These are phyloP conservation scores for Antennarius striatus DNA, from an alignment of 2,113 vertebrate genomes.

Conservation along the genomic window DNA sequence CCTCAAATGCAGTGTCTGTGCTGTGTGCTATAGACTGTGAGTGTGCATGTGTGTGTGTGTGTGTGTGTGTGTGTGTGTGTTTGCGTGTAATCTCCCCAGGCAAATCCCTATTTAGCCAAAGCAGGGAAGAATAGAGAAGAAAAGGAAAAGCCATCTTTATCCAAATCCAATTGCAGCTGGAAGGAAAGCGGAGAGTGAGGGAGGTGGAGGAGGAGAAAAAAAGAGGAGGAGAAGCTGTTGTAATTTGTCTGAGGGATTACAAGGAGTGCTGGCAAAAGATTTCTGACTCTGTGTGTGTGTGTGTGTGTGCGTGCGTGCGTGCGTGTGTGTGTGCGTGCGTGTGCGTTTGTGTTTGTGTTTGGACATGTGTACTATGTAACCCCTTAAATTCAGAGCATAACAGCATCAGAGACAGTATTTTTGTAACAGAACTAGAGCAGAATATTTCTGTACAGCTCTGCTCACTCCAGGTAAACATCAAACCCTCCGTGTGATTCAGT, in stretches of 20 bases:
- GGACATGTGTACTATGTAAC: conserved; percentile 35
- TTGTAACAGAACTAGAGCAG: conserved; percentile 50
- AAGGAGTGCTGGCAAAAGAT: conserved; percentile 77
- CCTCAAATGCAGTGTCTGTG: conserved; percentile 57
- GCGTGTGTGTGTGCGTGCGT: conserved; percentile 5
- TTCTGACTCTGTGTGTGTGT: conserved; percentile 41
- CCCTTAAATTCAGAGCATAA: conserved; percentile 55
- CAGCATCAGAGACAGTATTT: conserved; percentile 55
- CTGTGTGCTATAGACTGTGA: conserved; percentile 27
- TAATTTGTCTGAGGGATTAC: conserved; percentile 85
- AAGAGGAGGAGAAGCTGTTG: conserved; percentile 73
- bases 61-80: conserved; percentile 41
- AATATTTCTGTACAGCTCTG: conserved; percentile 24
- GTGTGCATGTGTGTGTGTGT: conserved; percentile 11
- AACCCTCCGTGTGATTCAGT: conserved; percentile 31
- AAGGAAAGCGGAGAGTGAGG: conserved; percentile 63
- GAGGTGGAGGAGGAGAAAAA: conserved; percentile 65
- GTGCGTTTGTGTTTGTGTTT: conserved; percentile 4
- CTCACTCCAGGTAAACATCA: conserved; percentile 54
- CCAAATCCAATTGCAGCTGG: conserved; percentile 83
- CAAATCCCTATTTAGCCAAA: conserved; percentile 82
- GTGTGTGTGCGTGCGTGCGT: conserved; percentile 4
- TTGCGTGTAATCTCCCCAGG: conserved; percentile 77
- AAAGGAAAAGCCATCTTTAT: conserved; percentile 84
- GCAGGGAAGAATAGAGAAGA: conserved; percentile 79